These are phyloP conservation scores for Macroteleia sp. DNA, from an alignment of 2,888 invertebrate species.

Conservation along the genomic window DNA sequence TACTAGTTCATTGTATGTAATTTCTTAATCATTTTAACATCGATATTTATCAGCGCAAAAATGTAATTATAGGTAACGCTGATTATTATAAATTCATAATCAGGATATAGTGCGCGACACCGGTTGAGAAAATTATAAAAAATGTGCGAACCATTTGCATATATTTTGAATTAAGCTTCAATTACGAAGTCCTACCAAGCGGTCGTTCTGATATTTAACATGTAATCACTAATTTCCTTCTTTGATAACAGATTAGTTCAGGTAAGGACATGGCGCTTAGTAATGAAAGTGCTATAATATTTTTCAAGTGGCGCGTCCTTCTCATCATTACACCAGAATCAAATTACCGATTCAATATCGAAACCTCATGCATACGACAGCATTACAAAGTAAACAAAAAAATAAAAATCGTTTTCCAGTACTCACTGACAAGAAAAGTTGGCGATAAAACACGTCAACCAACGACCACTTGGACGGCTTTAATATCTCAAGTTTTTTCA, in stretches of 20 bases:
- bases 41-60: conserved; percentile 13
- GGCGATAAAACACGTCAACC: conserved; percentile 19
- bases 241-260: conserved; percentile 22
- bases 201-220: conserved; percentile 31
- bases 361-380: no score
- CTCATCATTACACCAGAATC: conserved; percentile 19
- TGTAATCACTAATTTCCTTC: conserved; percentile 37
- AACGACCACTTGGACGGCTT: conserved; percentile 66
- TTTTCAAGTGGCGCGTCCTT: conserved; percentile 9
- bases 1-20: conserved; percentile 1
- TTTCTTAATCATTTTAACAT: conserved; percentile 26
- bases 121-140: conserved; percentile 35
- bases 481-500: conserved; percentile 72
- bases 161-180: conserved; percentile 50
- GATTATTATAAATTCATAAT: conserved; percentile 47
- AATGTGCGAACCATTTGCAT: conserved; percentile 34
- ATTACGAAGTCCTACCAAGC: conserved; percentile 24
- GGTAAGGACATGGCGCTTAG: conserved; percentile 1
- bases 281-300: conserved; percentile 23
- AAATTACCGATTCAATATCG: not conserved
- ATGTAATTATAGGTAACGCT: conserved; percentile 39
- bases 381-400: no score
- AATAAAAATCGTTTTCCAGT: no score
- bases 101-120: conserved; percentile 15
- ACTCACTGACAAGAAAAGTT: no score